Percentiles rank a stretch among this genome's conserved stretches.
Conservation (phyloP, 2,113 vertebrate species). For the Naja naja region DNA sequence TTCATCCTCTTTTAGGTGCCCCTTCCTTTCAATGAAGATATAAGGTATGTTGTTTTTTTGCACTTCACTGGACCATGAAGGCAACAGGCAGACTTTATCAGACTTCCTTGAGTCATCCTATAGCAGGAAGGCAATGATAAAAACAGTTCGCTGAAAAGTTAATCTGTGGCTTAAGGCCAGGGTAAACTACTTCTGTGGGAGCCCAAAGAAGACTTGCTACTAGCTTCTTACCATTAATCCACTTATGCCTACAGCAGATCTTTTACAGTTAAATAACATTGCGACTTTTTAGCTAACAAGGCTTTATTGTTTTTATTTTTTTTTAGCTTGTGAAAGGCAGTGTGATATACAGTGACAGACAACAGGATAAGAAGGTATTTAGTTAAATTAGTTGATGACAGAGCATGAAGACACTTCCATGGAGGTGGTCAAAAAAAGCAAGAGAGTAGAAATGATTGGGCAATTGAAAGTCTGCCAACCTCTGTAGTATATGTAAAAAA, state of each 20-base stretch:
- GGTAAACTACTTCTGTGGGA: not conserved
- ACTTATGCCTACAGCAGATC: not conserved
- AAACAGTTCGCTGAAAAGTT: not conserved
- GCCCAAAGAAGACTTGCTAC: not conserved
- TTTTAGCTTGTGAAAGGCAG: not conserved
- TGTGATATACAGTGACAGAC: not conserved
- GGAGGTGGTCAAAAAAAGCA: not conserved
- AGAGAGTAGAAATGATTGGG: not conserved
- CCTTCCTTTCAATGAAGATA: not conserved
- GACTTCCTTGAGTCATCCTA: not conserved
- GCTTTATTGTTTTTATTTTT: not conserved
- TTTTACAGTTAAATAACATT: not conserved
- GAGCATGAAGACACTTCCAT: not conserved
- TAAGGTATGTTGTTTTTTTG: not conserved
- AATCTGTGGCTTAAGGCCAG: not conserved
- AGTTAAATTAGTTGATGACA: not conserved
- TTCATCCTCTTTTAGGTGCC: not conserved
- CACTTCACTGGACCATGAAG: not conserved
- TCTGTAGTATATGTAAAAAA: not conserved
- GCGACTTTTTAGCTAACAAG: not conserved
- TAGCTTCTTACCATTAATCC: not conserved
- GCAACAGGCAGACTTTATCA: not conserved
- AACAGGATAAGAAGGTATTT: not conserved
- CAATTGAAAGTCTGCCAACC: not conserved
- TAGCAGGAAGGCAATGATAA: not conserved